Base-by-base conservation (phyloP, 1,140 invertebrate species). In the Atta cephalotes region DNA sequence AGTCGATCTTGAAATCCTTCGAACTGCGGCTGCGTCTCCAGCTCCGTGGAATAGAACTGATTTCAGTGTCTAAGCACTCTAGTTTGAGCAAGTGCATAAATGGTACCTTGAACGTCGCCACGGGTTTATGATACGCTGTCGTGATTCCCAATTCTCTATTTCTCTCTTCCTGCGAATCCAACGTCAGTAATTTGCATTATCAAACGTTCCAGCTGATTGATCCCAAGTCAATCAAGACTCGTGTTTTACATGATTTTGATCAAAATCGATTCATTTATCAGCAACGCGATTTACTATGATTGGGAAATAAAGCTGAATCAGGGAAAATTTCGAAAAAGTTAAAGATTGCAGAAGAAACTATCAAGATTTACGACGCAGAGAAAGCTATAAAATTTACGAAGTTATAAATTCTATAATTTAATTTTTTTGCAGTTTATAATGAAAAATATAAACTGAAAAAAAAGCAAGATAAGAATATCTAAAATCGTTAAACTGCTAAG, bases 21-120 rank as follows among this genome's bases (percentile, higher is more conserved):
- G 93, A 98, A 98, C 91, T 98, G 97, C 0, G 96, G 94, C 91
- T 98, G 97, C 70, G 94, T 94, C 93, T 99, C 98, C 86, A 98
- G 92, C 94, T 98, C 98, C 82, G 95, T 96, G 0, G 96, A 91
- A 93, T 97, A 98, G 89, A 98, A 96, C 96, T 98, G 87, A 92
- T 93, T 88, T 90, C 78, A 90, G 63, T 80, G 31, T 70, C 89
- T 65, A 25, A 89, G 80, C 78, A 85, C 18, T 74, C 71, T 84
- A 89, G 85, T 70, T 85, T 4, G n/a, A 39, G 66, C 86, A 82
- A 90, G 66, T 77, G 12, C 63, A 31, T 82, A 88, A 91, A 88
- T 14, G 70, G 35, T 93, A 95, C 95, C 91, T 93, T 94, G 85
- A 95, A 93, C 10, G 93, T 94, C 18, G 93, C 88, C 71, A 93